Evolutionary conservation across 2,888 invertebrate species (phyloP).

Genomic region (Drosophila kanekoi): DNA sequence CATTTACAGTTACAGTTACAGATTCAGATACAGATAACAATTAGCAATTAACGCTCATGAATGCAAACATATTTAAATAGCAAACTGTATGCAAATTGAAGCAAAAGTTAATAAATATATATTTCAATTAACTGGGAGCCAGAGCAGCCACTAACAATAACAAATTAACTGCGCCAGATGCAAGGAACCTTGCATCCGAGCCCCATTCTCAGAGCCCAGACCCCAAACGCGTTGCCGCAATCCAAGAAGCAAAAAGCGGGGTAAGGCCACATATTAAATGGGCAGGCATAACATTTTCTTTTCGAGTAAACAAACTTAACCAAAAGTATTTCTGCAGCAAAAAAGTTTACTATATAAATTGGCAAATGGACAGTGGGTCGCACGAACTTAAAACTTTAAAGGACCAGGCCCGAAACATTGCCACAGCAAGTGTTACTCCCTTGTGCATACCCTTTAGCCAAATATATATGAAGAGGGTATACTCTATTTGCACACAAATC

Average conservation of each 20-base stretch:
- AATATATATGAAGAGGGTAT: neutral
- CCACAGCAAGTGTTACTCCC: conserved; percentile 40
- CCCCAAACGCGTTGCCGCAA: conserved; percentile 9
- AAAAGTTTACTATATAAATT: conserved; percentile 60
- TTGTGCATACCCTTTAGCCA: neutral
- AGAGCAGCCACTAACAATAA: conserved; percentile 66
- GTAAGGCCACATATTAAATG: conserved; percentile 67
- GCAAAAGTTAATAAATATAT: conserved; percentile 71
- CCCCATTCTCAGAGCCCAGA: neutral
- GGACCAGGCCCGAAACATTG: conserved; percentile 17
- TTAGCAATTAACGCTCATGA: conserved; percentile 29
- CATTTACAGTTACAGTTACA: too few relatives aligned
- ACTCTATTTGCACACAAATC: neutral
- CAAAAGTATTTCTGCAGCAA: conserved; percentile 59
- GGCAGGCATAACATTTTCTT: conserved; percentile 67
- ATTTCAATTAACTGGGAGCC: conserved; percentile 64
- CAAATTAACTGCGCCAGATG: conserved; percentile 67
- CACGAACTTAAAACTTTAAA: conserved; percentile 57
- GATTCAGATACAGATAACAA: neutral
- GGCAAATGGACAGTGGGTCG: conserved; percentile 61
- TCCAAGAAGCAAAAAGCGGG: conserved; percentile 10
- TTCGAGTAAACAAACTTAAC: conserved; percentile 56
- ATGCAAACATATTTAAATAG: conserved; percentile 37
- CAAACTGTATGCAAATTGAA: conserved; percentile 66
- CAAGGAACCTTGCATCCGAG: conserved; percentile 30